Evolutionary conservation across 2,888 invertebrate species (phyloP).

Genomic region (Temnothorax ravouxi): DNA sequence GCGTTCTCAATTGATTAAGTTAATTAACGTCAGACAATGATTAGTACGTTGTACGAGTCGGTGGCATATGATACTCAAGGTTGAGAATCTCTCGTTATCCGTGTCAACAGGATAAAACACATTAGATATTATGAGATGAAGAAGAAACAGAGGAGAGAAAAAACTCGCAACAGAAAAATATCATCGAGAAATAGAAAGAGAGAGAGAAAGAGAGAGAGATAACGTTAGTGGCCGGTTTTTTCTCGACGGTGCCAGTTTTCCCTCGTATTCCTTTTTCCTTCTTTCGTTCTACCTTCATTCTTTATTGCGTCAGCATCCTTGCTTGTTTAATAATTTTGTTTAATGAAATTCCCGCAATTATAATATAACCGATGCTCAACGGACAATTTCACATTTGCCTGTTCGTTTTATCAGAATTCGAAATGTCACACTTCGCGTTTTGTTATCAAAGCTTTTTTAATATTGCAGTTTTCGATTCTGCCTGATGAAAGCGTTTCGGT

Average conservation of each 20-base stretch:
- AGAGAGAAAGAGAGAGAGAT: slow-evolving; percentile 41
- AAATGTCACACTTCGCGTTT: background rate
- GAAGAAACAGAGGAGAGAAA: slow-evolving; percentile 64
- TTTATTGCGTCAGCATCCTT: slow-evolving; percentile 24
- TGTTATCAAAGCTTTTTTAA: slow-evolving; percentile 3
- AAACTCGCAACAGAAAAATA: slow-evolving; percentile 58
- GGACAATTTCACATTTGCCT: background rate
- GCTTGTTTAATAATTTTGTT: slow-evolving; percentile 45
- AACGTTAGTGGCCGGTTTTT: slow-evolving; percentile 59
- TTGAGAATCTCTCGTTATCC: slow-evolving; percentile 75
- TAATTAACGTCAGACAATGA: slow-evolving; percentile 69
- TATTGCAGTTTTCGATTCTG: slow-evolving; percentile 15
- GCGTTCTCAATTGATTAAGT: slow-evolving; percentile 1
- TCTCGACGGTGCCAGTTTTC: slow-evolving; percentile 42
- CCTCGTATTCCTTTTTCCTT: slow-evolving; percentile 60
- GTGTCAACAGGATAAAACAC: slow-evolving; percentile 74
- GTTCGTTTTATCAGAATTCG: background rate
- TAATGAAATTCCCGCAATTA: slow-evolving; percentile 34
- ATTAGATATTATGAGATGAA: slow-evolving; percentile 68
- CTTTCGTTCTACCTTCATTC: background rate
- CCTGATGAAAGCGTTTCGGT: slow-evolving; percentile 14
- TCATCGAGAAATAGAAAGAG: too few species aligned
- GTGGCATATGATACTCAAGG: slow-evolving; percentile 70
- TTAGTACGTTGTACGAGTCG: slow-evolving; percentile 71
- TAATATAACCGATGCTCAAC: background rate